Percentiles rank a stretch among this genome's conserved stretches.
phyloP scores from a whole-genome alignment of 2,113 vertebrate species.

The Rhea americana region DNA sequence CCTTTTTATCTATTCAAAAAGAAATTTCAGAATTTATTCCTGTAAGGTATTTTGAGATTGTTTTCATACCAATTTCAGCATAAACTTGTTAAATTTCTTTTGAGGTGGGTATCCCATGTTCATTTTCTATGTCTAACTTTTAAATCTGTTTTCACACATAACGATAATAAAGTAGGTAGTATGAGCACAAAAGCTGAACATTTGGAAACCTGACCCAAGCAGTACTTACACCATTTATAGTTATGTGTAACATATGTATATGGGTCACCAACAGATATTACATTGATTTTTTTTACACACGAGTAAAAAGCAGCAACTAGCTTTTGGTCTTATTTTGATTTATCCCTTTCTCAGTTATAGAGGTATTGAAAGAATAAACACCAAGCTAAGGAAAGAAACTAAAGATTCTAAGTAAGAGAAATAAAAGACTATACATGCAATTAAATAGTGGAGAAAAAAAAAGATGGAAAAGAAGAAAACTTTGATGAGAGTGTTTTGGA shows the following conservation, averaged over 20 bases:
- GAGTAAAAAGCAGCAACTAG: not conserved
- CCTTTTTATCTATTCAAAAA: not conserved
- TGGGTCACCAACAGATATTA: not conserved
- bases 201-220: not conserved
- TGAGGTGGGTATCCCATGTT: not conserved
- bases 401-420: not conserved
- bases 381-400: not conserved
- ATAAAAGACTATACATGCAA: not conserved
- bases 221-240: not conserved
- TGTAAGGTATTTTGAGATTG: not conserved
- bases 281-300: not conserved
- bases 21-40: not conserved
- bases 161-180: not conserved
- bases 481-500: not conserved
- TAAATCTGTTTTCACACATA: not conserved
- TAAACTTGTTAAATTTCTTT: not conserved
- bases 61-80: not conserved
- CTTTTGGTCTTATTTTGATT: not conserved
- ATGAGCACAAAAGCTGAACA: not conserved
- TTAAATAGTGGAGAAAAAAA: not conserved
- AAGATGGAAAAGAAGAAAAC: not conserved
- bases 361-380: not conserved
- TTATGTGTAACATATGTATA: not conserved
- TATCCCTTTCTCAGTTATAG: not conserved
- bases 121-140: not conserved